These are phyloP conservation scores for Pseudomyrmex concolor DNA, from an alignment of 1,140 invertebrate genomes.

Conservation along the genomic window DNA sequence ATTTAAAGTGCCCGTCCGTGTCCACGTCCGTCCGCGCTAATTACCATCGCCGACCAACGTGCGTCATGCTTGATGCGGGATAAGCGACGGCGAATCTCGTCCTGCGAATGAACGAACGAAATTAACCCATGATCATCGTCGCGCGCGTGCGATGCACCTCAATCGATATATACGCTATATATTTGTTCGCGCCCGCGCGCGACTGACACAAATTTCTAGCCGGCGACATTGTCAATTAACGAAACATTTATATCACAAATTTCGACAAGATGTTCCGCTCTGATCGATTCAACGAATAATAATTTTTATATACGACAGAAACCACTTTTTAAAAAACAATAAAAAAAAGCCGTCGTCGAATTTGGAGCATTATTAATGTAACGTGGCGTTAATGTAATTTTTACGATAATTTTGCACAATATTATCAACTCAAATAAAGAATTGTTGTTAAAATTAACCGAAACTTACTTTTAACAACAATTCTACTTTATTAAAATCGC, in stretches of 20 bases:
- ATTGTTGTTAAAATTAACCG: too few species aligned
- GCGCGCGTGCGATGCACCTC: constrained; percentile 15
- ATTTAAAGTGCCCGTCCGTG: constrained; percentile 82
- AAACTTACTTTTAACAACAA: not conserved
- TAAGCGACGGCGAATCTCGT: constrained; percentile 66
- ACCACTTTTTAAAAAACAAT: not conserved
- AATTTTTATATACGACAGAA: not conserved
- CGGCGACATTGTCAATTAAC: constrained; percentile 57
- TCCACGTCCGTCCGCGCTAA: constrained; percentile 80
- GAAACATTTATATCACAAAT: constrained; percentile 10
- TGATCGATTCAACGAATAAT: not conserved
- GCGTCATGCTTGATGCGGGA: constrained; percentile 51
- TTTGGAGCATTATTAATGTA: not conserved
- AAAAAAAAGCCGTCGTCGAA: too few species aligned
- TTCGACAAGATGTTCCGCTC: not conserved
- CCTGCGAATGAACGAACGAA: constrained; percentile 55
- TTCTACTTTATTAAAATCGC: not conserved
- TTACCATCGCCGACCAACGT: constrained; percentile 72
- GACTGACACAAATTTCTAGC: constrained; percentile 60
- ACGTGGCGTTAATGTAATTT: not conserved
- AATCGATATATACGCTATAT: constrained; percentile 21
- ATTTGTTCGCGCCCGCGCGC: constrained; percentile 23
- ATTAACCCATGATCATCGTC: constrained; percentile 52
- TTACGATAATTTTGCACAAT: too few species aligned
- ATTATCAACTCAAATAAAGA: too few species aligned